Base-by-base conservation (phyloP, 2,797 vertebrate species). In the Odontamblyopus lacepedii region DNA sequence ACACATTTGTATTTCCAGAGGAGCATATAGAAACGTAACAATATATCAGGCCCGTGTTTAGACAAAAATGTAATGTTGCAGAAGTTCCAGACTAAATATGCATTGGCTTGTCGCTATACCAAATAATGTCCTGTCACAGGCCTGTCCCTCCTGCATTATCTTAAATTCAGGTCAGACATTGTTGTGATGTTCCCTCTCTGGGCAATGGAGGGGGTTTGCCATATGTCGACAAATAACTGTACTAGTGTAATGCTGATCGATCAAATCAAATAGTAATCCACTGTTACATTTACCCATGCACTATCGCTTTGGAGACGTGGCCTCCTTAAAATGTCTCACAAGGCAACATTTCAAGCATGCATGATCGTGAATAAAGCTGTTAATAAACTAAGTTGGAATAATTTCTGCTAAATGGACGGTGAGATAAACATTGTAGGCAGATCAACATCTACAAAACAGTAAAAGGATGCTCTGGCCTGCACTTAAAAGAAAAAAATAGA, bases 161-260 rank as follows among this genome's bases (percentile, higher is more conserved):
- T 80, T 12, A 86, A 85, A 91, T 86, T 78, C 83, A 91, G 89
- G 88, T 92, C 91, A 92, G 74, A 91, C 83, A 87, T 90, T 92
- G 88, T 91, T 85, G 76, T 70, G 76, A 80, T 74, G 26, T 73
- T 12, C 57, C 77, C 80, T 84, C 78, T 65, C 71, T 38, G 57
- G 67, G 82, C 69, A 71, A 44, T 61, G 78, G 85, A 71, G 83
- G 86, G 90, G 89, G 80, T 69, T 75, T 76, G 70, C 88, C 90
- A 91, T 92, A 91, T 91, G 89, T 89, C 85, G 88, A 80, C 81
- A 85, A 76, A 80, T 77, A 73, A 44, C 64, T 66, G 65, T 60
- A 71, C 19, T 70, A 75, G 57, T 73, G 62, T 48, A 35, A 5
- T 41, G 51, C 18, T 53, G 16, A 38, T 38, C n/a, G 30, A 38